Percentiles rank a stretch among this genome's conserved stretches.
phyloP scores from a whole-genome alignment of 2,797 vertebrate genomes.

The Chloroceryle inda region DNA sequence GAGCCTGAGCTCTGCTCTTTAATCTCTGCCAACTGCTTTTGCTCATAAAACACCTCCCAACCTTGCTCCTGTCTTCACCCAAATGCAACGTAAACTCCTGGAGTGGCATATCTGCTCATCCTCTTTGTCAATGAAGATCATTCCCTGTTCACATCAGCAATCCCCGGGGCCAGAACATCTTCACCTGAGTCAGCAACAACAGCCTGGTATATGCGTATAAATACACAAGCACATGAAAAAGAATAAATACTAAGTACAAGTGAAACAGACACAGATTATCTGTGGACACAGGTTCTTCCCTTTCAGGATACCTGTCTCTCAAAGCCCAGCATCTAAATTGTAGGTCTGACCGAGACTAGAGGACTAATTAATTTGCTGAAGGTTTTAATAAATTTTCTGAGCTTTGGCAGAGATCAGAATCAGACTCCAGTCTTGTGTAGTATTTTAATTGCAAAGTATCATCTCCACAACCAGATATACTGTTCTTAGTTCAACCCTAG shows the following conservation, averaged over 20 bases:
- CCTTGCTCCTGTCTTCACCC: not conserved
- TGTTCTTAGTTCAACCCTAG: not conserved
- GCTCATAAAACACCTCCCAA: not conserved
- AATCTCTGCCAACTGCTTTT: not conserved
- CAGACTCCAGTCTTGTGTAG: not conserved
- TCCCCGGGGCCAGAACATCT: not conserved
- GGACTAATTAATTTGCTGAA: not conserved
- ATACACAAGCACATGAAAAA: rapidly evolving
- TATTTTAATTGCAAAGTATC: not conserved
- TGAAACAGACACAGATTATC: not conserved
- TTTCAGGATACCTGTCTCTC: not conserved
- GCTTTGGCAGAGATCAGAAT: not conserved
- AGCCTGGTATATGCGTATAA: rapidly evolving
- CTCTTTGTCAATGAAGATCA: not conserved
- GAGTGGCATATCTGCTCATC: not conserved
- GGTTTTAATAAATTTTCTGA: not conserved
- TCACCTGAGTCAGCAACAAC: not conserved
- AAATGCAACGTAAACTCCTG: not conserved
- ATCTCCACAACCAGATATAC: not conserved
- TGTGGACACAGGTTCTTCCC: too few relatives aligned
- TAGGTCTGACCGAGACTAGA: not conserved
- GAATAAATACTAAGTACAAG: rapidly evolving
- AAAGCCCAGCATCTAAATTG: not conserved
- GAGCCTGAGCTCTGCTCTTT: not conserved
- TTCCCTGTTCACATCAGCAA: not conserved